Evolutionary conservation across 2,888 invertebrate genomes (phyloP).

Genomic region (Marasmarcha lunaedactyla): DNA sequence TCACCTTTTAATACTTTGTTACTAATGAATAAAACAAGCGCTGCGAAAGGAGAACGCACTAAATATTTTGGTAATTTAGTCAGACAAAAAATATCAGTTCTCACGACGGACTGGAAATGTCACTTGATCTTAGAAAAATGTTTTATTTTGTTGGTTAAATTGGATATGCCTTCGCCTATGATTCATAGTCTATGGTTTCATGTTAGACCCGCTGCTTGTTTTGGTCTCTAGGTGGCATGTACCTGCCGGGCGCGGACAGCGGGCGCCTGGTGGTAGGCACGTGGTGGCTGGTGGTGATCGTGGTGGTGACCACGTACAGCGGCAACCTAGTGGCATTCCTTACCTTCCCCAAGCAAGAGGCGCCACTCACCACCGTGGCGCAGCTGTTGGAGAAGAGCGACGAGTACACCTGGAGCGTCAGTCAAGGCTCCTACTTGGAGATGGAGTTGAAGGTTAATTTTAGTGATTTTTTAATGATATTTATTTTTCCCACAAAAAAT

Average conservation of each 20-base stretch:
- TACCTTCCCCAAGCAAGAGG: conserved; percentile 88
- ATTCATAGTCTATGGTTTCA: too few relatives aligned
- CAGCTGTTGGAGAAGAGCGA: conserved; percentile 72
- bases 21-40: too few relatives aligned
- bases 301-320: conserved; percentile 91
- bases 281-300: conserved; percentile 93
- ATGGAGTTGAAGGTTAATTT: conserved; percentile 53
- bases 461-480: too few relatives aligned
- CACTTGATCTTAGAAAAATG: too few relatives aligned
- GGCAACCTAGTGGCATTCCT: conserved; percentile 93
- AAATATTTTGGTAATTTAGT: too few relatives aligned
- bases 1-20: too few relatives aligned
- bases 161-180: too few relatives aligned
- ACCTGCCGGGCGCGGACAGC: conserved; percentile 86
- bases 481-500: not conserved
- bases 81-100: too few relatives aligned
- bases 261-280: conserved; percentile 87
- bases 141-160: too few relatives aligned
- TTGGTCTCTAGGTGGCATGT: conserved; percentile 94
- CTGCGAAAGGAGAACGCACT: too few relatives aligned
- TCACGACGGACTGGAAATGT: too few relatives aligned
- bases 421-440: conserved; percentile 81
- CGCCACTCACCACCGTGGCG: conserved; percentile 75
- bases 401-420: conserved; percentile 80
- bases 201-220: too few relatives aligned